Conservation (phyloP, 2,797 vertebrate species). For the Brachymystax lenok region DNA sequence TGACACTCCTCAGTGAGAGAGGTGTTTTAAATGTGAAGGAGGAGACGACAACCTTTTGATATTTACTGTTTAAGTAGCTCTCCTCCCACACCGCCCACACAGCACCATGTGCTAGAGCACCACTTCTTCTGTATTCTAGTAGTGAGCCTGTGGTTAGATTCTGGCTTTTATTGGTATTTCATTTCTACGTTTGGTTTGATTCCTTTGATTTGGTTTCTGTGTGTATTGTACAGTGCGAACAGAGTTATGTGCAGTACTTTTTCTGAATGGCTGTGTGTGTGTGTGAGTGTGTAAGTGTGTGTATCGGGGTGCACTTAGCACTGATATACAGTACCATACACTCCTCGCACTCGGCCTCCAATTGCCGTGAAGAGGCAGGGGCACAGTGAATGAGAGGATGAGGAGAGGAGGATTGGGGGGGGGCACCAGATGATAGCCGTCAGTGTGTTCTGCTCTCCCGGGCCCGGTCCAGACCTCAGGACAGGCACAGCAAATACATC, state of each 20-base stretch:
- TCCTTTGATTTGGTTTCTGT: conserved; percentile 12
- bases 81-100: conserved; percentile 17
- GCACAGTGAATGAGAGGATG: background rate
- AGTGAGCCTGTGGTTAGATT: background rate
- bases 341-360: background rate
- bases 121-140: background rate
- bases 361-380: background rate
- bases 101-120: background rate
- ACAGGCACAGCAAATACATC: background rate
- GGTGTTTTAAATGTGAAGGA: conserved; percentile 8
- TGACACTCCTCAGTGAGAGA: background rate
- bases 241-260: background rate
- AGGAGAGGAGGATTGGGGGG: background rate
- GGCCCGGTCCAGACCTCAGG: too few relatives aligned
- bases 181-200: background rate
- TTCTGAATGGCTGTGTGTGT: conserved; percentile 3
- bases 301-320: background rate
- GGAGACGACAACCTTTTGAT: conserved; percentile 12
- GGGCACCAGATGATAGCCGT: background rate
- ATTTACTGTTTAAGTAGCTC: background rate
- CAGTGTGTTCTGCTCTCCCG: too few relatives aligned
- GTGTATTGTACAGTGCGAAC: conserved; percentile 1
- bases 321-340: background rate
- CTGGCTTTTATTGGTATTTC: background rate
- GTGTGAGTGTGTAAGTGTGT: background rate